Conservation (phyloP, 2,113 vertebrate genomes). For the Cyprinodon variegatus region DNA sequence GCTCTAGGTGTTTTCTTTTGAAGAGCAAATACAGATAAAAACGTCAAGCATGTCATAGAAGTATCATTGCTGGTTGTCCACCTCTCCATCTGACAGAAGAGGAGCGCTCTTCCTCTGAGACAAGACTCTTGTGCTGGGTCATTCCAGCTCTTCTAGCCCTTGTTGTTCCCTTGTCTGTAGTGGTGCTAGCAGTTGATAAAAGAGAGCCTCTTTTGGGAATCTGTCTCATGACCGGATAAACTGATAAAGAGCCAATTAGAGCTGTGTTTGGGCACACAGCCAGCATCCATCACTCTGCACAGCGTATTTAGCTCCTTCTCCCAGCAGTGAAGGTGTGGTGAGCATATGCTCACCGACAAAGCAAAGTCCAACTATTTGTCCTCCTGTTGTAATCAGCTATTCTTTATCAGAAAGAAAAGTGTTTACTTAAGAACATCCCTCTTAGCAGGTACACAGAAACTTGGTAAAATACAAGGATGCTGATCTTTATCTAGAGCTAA, state of each 20-base stretch:
- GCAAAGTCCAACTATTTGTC: not conserved
- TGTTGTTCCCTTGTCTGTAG: not conserved
- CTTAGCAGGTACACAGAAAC: not conserved
- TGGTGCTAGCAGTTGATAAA: not conserved
- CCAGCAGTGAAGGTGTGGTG: constrained; percentile 27
- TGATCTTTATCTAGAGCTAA: not conserved
- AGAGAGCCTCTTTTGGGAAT: constrained; percentile 19
- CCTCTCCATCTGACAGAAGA: not conserved
- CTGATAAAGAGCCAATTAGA: constrained; percentile 53
- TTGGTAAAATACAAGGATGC: not conserved
- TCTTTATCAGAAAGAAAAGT: not conserved
- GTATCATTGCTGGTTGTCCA: not conserved
- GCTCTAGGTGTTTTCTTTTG: too few relatives aligned
- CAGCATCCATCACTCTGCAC: constrained; percentile 49
- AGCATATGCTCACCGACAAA: constrained; percentile 41
- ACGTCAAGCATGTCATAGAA: not conserved
- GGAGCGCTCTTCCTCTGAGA: not conserved
- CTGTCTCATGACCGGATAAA: constrained; percentile 15
- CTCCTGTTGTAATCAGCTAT: not conserved
- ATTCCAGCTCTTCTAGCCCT: not conserved
- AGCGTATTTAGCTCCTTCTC: constrained; percentile 24
- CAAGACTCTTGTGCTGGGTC: too few relatives aligned
- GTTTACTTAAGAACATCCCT: not conserved
- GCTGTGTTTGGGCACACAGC: constrained; percentile 5
- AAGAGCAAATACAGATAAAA: too few relatives aligned